Base-by-base conservation (phyloP, 2,888 invertebrate species). In the Zaprionus lineosus region DNA sequence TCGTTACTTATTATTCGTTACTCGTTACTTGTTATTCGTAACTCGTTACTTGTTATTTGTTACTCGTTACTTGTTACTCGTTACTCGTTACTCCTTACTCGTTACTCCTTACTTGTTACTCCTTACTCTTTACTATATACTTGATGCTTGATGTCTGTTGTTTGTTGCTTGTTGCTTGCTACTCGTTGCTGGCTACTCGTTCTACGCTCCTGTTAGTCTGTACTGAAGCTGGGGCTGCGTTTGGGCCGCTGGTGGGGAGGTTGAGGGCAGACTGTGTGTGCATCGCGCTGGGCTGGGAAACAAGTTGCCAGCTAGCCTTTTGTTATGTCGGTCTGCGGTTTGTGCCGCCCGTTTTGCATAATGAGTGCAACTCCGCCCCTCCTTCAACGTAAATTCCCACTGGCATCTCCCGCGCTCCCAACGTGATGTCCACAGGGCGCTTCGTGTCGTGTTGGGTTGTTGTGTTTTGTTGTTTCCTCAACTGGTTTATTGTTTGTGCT, bases 371-470 rank as follows among this genome's bases (percentile, higher is more conserved):
- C 64, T 74, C 64, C 61, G 53, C 67, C 67, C 57, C 70, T 46
- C 50, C 34, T 29, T 46, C 14, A 41, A 18, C 11, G 11, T 16
- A 57, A 47, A 52, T 61, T 65, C 69, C 58, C 66, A 72, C 43
- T 56, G 64, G 64, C 74, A 64, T 64, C 67, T 64, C 52, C 64
- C 71, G 59, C 59, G 52, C 71, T 57, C 53, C 59, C 75, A 75
- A 62, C 66, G 64, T 62, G 63, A 69, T 82, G 81, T 76, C 81
- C 81, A 68, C 78, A 62, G 81, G 81, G 68, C 68, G 55, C 59
- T 69, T 69, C 64, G 60, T 64, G 69, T 68, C 64, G 64, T 59
- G 69, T 58, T 46, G 62, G 50, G 36, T 52, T 52, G 46, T 33
- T n/a, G n/a, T 53, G 16, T 31, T 18, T 16, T 15, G n/a, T 11